Percentiles rank a stretch among this genome's conserved stretches.
Evolutionary conservation across 2,888 invertebrate species (phyloP).

Genomic region (Himalopsyche anomala): DNA sequence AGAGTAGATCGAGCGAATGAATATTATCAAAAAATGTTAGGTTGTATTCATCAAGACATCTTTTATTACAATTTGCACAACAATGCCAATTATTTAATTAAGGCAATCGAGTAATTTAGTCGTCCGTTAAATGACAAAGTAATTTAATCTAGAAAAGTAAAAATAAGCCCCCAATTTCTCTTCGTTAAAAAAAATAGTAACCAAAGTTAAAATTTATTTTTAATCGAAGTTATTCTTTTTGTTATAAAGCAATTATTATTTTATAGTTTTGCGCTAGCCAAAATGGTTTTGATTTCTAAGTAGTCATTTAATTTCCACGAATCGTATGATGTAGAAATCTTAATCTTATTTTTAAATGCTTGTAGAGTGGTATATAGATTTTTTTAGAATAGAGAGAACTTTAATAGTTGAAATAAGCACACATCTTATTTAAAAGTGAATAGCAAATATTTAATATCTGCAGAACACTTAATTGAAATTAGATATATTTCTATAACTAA

Average conservation of each 20-base stretch:
- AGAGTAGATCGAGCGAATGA: neutral
- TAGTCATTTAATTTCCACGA: too few relatives aligned
- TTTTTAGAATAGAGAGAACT: too few relatives aligned
- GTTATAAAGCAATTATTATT: neutral
- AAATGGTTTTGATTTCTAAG: too few relatives aligned
- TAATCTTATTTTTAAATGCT: too few relatives aligned
- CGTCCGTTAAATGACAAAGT: neutral
- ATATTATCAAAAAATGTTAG: neutral
- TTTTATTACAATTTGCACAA: conserved; percentile 51
- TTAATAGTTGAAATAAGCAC: too few relatives aligned
- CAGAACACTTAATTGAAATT: too few relatives aligned
- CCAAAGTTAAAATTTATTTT: neutral
- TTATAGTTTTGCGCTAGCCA: too few relatives aligned
- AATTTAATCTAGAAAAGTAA: neutral
- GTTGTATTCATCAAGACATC: neutral
- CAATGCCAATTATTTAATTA: conserved; percentile 58
- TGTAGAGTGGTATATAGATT: too few relatives aligned
- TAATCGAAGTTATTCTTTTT: neutral
- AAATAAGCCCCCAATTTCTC: neutral
- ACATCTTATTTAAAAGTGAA: too few relatives aligned
- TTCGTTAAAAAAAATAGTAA: neutral
- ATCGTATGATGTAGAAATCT: too few relatives aligned
- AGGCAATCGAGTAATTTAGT: conserved; percentile 54
- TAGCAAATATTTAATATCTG: too few relatives aligned
- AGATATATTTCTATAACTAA: too few relatives aligned